Evolutionary conservation across 2,113 vertebrate species (phyloP).

Genomic region (Cyanistes caeruleus): DNA sequence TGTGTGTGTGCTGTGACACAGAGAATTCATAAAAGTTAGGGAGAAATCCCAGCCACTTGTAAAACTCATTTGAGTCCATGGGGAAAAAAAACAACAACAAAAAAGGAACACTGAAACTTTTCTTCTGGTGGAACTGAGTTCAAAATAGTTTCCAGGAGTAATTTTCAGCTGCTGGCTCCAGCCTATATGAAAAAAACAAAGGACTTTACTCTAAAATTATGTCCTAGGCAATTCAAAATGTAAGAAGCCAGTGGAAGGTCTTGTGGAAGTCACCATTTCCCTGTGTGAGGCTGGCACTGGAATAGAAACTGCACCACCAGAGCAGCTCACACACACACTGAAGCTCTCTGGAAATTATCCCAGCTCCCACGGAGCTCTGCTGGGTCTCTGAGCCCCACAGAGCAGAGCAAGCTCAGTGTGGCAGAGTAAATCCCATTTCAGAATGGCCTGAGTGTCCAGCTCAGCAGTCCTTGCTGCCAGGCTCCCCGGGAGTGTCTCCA

Average conservation of each 20-base stretch:
- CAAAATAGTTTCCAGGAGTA: not conserved
- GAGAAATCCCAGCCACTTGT: not conserved
- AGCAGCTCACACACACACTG: not conserved
- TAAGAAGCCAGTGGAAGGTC: not conserved
- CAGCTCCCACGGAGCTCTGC: not conserved
- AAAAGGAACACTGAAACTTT: not conserved
- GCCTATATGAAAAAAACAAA: not conserved
- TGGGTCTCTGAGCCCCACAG: not conserved
- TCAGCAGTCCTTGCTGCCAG: not conserved
- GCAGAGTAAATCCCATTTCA: not conserved
- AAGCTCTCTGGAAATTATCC: not conserved
- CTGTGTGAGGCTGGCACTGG: not conserved
- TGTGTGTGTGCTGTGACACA: not conserved
- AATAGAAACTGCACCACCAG: not conserved
- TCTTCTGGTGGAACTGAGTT: not conserved
- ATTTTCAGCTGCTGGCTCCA: not conserved
- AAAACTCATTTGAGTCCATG: not conserved
- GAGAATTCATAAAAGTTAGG: not conserved
- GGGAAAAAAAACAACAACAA: no score
- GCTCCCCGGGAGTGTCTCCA: not conserved
- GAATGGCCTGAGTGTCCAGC: no score
- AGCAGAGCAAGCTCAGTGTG: not conserved
- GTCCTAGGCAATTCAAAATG: not conserved
- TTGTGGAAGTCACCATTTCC: not conserved
- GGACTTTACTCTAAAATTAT: not conserved